Conservation (phyloP, 2,888 invertebrate species). For the Leucania comma region DNA sequence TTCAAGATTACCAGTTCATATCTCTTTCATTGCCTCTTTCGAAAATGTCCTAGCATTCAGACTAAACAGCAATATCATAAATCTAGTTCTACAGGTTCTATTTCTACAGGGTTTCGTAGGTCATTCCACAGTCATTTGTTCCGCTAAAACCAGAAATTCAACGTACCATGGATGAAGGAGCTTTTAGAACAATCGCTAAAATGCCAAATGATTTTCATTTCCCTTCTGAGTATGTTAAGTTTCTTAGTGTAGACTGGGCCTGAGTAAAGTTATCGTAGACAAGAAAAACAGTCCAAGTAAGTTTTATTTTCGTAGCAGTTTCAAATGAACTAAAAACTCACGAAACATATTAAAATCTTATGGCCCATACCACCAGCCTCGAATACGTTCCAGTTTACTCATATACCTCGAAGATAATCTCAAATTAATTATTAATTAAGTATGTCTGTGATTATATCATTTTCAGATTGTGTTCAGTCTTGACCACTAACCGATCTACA, state of each 20-base stretch:
- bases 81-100: conserved; percentile 30
- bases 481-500: no score
- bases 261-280: no score
- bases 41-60: conserved; percentile 6
- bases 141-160: conserved; percentile 29
- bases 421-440: background rate
- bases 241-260: background rate
- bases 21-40: conserved; percentile 4
- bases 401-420: background rate
- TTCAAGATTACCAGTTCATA: conserved; percentile 10
- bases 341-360: no score
- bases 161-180: conserved; percentile 31
- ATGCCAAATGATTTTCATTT: conserved; percentile 6
- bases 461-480: no score
- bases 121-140: conserved; percentile 31
- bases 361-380: background rate
- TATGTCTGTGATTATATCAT: background rate
- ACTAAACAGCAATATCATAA: conserved; percentile 22
- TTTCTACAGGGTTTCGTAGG: conserved; percentile 21
- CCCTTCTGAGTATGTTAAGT: background rate
- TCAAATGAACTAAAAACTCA: background rate
- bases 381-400: background rate
- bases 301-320: background rate
- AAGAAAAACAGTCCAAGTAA: no score
- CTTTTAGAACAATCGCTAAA: conserved; percentile 24